phyloP scores from a whole-genome alignment of 2,888 invertebrate genomes.

The Dryobotodes eremita region DNA sequence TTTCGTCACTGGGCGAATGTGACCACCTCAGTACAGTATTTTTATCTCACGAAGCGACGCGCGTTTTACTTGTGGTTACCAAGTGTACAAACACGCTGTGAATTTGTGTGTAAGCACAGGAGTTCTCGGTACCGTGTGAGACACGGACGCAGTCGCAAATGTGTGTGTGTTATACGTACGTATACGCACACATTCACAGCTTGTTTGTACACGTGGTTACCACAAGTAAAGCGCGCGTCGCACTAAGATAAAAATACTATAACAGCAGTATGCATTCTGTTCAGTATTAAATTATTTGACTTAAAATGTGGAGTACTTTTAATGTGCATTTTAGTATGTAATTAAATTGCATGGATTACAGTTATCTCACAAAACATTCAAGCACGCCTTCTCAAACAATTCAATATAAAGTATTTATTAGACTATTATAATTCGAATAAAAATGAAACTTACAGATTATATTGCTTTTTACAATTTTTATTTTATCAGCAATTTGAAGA shows the following conservation, averaged over 20 bases:
- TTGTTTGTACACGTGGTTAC: neutral
- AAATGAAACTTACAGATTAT: conserved; percentile 53
- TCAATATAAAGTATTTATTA: conserved; percentile 19
- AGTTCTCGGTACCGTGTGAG: neutral
- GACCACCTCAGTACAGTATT: neutral
- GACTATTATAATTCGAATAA: conserved; percentile 17
- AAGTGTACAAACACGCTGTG: neutral
- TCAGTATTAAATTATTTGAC: conserved; percentile 1
- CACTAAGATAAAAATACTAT: neutral
- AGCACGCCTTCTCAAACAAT: conserved; percentile 26
- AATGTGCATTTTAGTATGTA: conserved; percentile 31
- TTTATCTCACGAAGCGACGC: neutral
- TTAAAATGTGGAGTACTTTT: conserved; percentile 3
- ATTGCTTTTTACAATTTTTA: conserved; percentile 42
- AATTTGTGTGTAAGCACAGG: neutral
- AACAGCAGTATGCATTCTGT: neutral
- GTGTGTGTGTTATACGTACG: neutral
- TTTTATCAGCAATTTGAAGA: conserved; percentile 41
- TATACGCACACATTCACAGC: neutral
- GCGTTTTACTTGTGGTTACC: neutral
- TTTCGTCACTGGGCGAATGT: neutral
- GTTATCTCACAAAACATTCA: conserved; percentile 16
- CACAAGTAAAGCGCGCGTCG: too few relatives aligned
- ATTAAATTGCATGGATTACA: conserved; percentile 36
- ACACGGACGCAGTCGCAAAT: neutral